Evolutionary conservation across 2,113 vertebrate genomes (phyloP), one percentile per base, ranked within the genome.

Genomic region (Kryptolebias marmoratus): DNA sequence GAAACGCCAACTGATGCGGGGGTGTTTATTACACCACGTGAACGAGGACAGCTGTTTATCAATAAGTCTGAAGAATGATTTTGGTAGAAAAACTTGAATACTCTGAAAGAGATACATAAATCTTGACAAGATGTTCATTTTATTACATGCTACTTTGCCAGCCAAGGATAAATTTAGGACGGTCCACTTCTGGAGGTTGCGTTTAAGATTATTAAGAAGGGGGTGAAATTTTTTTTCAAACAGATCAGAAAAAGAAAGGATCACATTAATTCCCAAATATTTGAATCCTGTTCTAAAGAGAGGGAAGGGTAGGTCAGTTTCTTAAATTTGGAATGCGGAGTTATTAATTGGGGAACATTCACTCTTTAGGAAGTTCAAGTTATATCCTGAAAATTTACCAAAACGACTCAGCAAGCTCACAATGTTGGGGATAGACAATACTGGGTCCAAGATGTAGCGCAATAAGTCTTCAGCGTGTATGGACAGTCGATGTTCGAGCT

Each of bases 331-430:
- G n/a, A 59, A 16, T 32, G 58, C 58, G n/a, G 44, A 60, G 18
- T 61, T 45, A 12, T 61, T 44, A 44, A 61, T 14, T 13, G 58
- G 58, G 27, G 44, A 60, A 10, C 58, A 44, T 22, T 60, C 18
- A 13, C 58, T 60, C 5, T 60, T 60, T 60, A 36, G 44, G 2
- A 61, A 44, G 18, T 61, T 61, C 39, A 61, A 27, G 13, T 61
- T 61, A 44, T 61, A 44, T 6, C 58, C n/a, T 1, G 58, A 61
- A 61, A 61, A 61, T 44, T 36, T 7, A 18, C 58, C 58, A 61
- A 61, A 61, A n/a, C n/a, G n/a, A n/a, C n/a, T n/a, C n/a, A 61
- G 58, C 10, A 61, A 45, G 12, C 44, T 39, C 44, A 6, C 27
- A 27, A 13, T 61, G 11, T 61, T 61, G 14, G 58, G 39, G n/a